phyloP scores from a whole-genome alignment of 1,140 invertebrate genomes.

The Dendrolimus punctatus region DNA sequence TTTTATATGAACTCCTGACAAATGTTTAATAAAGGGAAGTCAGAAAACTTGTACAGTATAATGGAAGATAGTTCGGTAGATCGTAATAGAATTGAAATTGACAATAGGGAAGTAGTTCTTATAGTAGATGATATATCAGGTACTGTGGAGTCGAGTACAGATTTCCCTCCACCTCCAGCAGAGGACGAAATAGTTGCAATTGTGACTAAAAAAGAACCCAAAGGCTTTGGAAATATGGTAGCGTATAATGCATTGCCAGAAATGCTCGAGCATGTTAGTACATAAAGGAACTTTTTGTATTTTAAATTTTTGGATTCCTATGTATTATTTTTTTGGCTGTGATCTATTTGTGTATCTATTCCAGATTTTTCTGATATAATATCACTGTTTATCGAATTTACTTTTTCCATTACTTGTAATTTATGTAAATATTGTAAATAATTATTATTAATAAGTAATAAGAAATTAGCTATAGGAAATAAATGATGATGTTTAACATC shows the following conservation, averaged over 20 bases:
- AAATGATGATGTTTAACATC: conserved; percentile 48
- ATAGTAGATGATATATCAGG: conserved; percentile 59
- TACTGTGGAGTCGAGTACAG: conserved; percentile 32
- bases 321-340: conserved; percentile 36
- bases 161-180: conserved; percentile 55
- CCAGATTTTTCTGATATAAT: conserved; percentile 3
- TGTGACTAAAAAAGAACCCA: conserved; percentile 66
- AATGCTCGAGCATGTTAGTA: conserved; percentile 62
- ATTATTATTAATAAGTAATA: conserved; percentile 10
- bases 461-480: conserved; percentile 35
- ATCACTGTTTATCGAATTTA: conserved; percentile 29
- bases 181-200: conserved; percentile 69
- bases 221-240: conserved; percentile 64
- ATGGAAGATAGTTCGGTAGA: conserved; percentile 67
- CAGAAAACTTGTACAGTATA: conserved; percentile 71
- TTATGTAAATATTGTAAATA: conserved; percentile 30
- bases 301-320: conserved; percentile 11
- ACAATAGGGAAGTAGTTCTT: conserved; percentile 64
- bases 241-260: conserved; percentile 68
- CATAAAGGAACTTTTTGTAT: conserved; percentile 24
- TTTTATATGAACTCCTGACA: conserved; percentile 73
- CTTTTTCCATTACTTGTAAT: conserved; percentile 25
- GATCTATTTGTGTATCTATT: conserved; percentile 14
- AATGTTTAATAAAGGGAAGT: conserved; percentile 66
- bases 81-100: conserved; percentile 60